Evolutionary conservation across 2,113 vertebrate species (phyloP), one percentile per base, ranked within the genome.

Genomic region (Formicarius rufipectus): DNA sequence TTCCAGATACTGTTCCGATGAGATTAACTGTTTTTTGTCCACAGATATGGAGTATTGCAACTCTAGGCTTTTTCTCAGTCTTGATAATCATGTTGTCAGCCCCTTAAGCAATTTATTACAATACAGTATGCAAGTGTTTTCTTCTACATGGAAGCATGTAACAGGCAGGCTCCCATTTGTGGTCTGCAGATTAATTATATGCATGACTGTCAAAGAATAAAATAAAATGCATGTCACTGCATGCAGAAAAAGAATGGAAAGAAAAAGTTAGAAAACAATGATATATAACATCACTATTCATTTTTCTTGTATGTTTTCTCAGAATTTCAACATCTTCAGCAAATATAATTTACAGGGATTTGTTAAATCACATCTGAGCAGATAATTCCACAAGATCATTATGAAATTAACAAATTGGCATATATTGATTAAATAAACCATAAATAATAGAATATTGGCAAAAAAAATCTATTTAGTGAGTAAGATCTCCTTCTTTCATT

Each of bases 41-140:
- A 69, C 68, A 92, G 50, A 52, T 96, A 88, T 69, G 42, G 86
- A 17, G 30, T 74, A 84, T 91, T 95, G 86, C 20, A 69, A 62
- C 90, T 88, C 67, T 77, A 90, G 27, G 31, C 72, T 30, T 47
- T 71, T 91, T 6, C 24, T 93, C 59, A 60, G 45, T 55, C 63
- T 90, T 80, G 82, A 80, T 94, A 93, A 96, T 95, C 73, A 91
- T 85, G 58, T 80, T 95, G 90, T 96, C 92, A 91, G 4, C 86
- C 55, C 63, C 90, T 94, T 74, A 91, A 84, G 55, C 42, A 90
- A 88, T 91, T 88, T 91, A 94, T 94, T 96, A 85, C 21, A 63
- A 69, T 85, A 73, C 18, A 44, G 50, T 62, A 80, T 71, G 37
- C 78, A 83, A 76, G 73, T 94, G 28, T 58, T 94, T 89, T 89